Percentiles rank a stretch among this genome's conserved stretches.
phyloP scores from a whole-genome alignment of 2,888 invertebrate genomes.

The Pollenia griseotomentosa region DNA sequence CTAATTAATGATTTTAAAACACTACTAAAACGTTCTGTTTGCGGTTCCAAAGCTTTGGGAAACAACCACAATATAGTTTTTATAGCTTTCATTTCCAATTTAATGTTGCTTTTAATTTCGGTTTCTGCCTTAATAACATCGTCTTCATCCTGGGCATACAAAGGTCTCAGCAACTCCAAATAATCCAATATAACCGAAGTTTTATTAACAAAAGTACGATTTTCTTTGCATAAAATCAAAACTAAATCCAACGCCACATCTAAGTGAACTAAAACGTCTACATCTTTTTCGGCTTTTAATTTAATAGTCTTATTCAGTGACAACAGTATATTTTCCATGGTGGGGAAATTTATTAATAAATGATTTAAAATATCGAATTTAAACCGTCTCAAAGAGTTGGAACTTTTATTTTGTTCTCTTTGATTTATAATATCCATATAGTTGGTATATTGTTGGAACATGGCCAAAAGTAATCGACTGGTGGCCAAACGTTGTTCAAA shows the following conservation, averaged over 20 bases:
- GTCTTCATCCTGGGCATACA: slow-evolving; percentile 78
- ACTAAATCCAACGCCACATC: slow-evolving; percentile 82
- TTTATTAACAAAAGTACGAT: slow-evolving; percentile 82
- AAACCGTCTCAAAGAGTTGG: slow-evolving; percentile 81
- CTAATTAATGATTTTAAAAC: slow-evolving; percentile 86
- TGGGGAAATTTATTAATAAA: slow-evolving; percentile 82
- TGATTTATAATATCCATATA: slow-evolving; percentile 80
- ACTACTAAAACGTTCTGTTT: slow-evolving; percentile 85
- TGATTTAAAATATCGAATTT: slow-evolving; percentile 84
- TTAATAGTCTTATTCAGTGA: slow-evolving; percentile 80
- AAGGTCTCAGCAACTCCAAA: slow-evolving; percentile 81
- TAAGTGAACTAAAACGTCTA: slow-evolving; percentile 82
- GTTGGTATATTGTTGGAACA: slow-evolving; percentile 84
- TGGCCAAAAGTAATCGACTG: slow-evolving; percentile 81
- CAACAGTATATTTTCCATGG: slow-evolving; percentile 80
- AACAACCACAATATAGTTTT: slow-evolving; percentile 83
- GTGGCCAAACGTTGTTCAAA: slow-evolving; percentile 81
- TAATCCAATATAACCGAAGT: slow-evolving; percentile 82
- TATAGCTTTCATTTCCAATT: slow-evolving; percentile 82
- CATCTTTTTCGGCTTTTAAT: slow-evolving; percentile 42
- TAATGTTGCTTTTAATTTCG: slow-evolving; percentile 74
- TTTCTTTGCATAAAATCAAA: slow-evolving; percentile 81
- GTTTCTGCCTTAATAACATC: slow-evolving; percentile 12
- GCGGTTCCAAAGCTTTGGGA: slow-evolving; percentile 85
- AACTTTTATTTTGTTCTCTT: slow-evolving; percentile 79